Conservation (phyloP, 1,140 invertebrate species). For the Drosophila hydei region DNA sequence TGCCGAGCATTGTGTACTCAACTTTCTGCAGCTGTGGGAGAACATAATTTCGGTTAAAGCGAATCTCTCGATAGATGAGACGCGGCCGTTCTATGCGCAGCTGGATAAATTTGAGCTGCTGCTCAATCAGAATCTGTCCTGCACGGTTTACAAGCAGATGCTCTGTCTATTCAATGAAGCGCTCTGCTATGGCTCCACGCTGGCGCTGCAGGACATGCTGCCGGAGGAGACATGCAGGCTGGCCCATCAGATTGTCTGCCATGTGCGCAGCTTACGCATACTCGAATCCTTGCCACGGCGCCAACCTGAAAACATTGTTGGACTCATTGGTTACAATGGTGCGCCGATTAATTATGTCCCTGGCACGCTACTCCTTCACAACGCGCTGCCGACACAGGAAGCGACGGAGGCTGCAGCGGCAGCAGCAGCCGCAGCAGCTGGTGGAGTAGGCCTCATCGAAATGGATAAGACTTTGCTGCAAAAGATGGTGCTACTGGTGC, state of each 20-base stretch:
- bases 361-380: slow-evolving; percentile 17
- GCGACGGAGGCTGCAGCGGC: slow-evolving; percentile 9
- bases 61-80: slow-evolving; percentile 94
- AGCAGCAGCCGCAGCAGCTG: slow-evolving; percentile 22
- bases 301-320: slow-evolving; percentile 85
- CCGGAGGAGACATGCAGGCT: slow-evolving; percentile 94
- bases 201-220: slow-evolving; percentile 93
- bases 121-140: slow-evolving; percentile 89
- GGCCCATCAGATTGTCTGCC: slow-evolving; percentile 92
- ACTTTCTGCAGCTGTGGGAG: slow-evolving; percentile 94
- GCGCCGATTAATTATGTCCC: slow-evolving; percentile 56
- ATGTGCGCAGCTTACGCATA: slow-evolving; percentile 92
- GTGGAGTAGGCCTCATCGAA: slow-evolving; percentile 62
- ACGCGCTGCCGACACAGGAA: slow-evolving; percentile 59
- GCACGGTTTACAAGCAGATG: slow-evolving; percentile 93
- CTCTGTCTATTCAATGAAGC: slow-evolving; percentile 94
- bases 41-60: slow-evolving; percentile 96
- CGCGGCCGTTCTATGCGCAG: slow-evolving; percentile 94
- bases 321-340: slow-evolving; percentile 85
- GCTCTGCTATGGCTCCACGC: slow-evolving; percentile 94
- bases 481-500: slow-evolving; percentile 92
- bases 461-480: slow-evolving; percentile 91
- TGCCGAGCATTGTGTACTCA: slow-evolving; percentile 89
- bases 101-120: slow-evolving; percentile 91
- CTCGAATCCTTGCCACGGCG: slow-evolving; percentile 86